Base-by-base conservation (phyloP, 2,113 vertebrate genomes). In the Aphyosemion australe region DNA sequence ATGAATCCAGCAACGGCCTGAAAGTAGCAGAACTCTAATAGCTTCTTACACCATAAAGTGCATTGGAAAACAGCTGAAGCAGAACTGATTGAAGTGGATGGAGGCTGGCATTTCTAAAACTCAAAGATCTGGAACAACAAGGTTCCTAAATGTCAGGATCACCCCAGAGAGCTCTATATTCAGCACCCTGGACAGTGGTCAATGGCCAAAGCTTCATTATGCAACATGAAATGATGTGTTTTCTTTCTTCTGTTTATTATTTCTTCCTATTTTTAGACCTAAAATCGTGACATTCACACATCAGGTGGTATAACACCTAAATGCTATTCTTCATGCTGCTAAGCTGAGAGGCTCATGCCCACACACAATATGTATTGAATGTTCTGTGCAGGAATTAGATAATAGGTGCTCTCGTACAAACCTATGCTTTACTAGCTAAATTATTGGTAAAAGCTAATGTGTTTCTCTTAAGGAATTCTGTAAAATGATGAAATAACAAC, bases 181-280 rank as follows among this genome's bases (percentile, higher is more conserved):
- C 72, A 79, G 61, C 65, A 64, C 65, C 39, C 12, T 57, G 50
- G 39, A 74, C 65, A 70, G 49, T 19, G 26, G 8, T 39, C 34
- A 58, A 3, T 31, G 15, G 21, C 34, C 39, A 64, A 43, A 67
- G 26, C 20, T 14, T 14, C 41, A 65, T 45, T 20, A 34, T 4
- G n/a, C 8, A 57, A 59, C 50, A 16, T 19, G 4, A 13, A 51
- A 51, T n/a, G 39, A 18, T 19, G 18, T 41, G 8, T 18, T 39
- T 18, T 39, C 12, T 3, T 37, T 37, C 39, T 15, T 52, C 13
- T 51, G 6, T 12, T 26, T 13, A 4, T 48, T 18, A n/a, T 48
- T 48, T 26, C 26, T 26, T 26, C 26, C 26, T 13, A 46, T 2
- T 8, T 37, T 42, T 4, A 48, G 19, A 19, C 8, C 9, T 48